Conservation (phyloP, 2,113 vertebrate genomes). For the Saguinus midas region DNA sequence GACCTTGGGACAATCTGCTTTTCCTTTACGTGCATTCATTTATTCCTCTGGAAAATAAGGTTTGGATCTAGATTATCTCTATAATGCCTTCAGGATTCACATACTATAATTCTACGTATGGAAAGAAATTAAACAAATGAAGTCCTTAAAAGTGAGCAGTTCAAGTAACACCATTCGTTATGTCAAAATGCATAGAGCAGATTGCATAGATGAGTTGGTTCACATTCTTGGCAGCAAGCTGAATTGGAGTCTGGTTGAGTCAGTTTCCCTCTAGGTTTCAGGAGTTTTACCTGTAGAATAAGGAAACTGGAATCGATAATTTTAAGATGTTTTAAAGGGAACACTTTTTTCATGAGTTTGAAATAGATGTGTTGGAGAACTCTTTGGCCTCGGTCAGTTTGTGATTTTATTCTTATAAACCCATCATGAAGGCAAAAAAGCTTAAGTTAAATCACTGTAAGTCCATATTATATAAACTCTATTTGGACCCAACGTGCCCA, state of each 20-base stretch:
- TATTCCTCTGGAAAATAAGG: conserved; percentile 7
- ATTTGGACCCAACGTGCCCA: not conserved
- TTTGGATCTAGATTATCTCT: not conserved
- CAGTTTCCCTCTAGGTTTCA: not conserved
- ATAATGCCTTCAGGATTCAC: not conserved
- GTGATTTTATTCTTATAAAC: not conserved
- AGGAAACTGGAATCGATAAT: not conserved
- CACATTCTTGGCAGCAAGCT: not conserved
- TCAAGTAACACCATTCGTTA: not conserved
- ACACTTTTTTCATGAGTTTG: not conserved
- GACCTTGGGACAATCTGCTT: not conserved
- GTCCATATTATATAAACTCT: not conserved
- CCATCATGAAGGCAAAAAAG: not conserved
- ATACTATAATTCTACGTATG: not conserved
- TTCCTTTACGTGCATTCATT: not conserved
- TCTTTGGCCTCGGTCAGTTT: not conserved
- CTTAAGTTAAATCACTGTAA: not conserved
- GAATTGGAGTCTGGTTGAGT: not conserved
- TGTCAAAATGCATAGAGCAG: not conserved
- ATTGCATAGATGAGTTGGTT: not conserved
- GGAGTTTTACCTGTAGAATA: not conserved
- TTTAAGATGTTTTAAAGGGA: not conserved
- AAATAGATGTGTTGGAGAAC: not conserved
- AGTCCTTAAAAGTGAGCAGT: not conserved
- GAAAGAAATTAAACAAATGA: not conserved